Percentiles rank a stretch among this genome's conserved stretches.
These are phyloP conservation scores for Sebastes nivosus DNA, from an alignment of 2,797 vertebrate species.

Conservation along the genomic window DNA sequence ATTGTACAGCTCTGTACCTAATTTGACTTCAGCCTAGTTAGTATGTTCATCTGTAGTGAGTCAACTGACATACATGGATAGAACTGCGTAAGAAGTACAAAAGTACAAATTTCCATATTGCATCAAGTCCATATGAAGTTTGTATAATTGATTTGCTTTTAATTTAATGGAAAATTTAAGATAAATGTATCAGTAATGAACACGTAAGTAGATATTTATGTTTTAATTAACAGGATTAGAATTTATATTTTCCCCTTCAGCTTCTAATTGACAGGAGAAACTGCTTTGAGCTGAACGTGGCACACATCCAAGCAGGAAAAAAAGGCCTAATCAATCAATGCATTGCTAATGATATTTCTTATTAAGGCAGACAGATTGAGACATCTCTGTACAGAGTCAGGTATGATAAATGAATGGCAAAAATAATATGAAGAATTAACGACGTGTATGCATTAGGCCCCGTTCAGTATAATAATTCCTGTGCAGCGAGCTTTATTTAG, in stretches of 20 bases:
- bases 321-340: slow-evolving; percentile 37
- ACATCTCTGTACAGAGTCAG: not conserved
- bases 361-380: slow-evolving; percentile 1
- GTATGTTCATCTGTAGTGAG: not conserved
- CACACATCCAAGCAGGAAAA: slow-evolving; percentile 30
- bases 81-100: not conserved
- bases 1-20: not conserved
- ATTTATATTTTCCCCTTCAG: slow-evolving; percentile 37
- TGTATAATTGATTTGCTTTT: slow-evolving; percentile 18
- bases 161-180: slow-evolving; percentile 23
- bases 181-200: slow-evolving; percentile 35
- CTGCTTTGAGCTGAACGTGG: slow-evolving; percentile 22
- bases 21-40: not conserved
- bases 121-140: not conserved
- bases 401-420: not conserved
- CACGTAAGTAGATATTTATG: slow-evolving; percentile 41
- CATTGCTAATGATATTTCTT: not conserved
- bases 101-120: not conserved
- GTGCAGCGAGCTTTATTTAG: not conserved
- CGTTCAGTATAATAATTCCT: not conserved
- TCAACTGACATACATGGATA: not conserved
- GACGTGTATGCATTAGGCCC: not conserved
- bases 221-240: slow-evolving; percentile 44
- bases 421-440: not conserved
- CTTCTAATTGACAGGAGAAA: slow-evolving; percentile 30